Percentiles rank a stretch among this genome's conserved stretches.
phyloP scores from a whole-genome alignment of 2,113 vertebrate genomes.

The Cygnus buccinator region DNA sequence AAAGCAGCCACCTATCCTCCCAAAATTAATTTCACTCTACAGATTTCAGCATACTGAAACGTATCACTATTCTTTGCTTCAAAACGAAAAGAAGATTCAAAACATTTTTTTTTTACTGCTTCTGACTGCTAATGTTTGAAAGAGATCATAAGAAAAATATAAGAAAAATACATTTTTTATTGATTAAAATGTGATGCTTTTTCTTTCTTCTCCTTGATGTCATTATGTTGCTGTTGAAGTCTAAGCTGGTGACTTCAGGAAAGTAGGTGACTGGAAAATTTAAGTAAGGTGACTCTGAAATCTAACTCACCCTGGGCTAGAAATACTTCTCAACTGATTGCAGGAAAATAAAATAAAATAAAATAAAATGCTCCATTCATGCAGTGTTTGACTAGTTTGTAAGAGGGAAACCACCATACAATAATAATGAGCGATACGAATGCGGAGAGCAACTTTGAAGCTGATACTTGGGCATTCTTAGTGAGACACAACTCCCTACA shows the following conservation, averaged over 20 bases:
- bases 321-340: neutral
- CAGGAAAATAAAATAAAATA: neutral
- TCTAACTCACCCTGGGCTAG: neutral
- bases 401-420: neutral
- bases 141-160: neutral
- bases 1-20: neutral
- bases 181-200: neutral
- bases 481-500: neutral
- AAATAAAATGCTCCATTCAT: neutral
- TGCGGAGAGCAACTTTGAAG: neutral
- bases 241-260: neutral
- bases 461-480: neutral
- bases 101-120: neutral
- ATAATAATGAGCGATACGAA: neutral
- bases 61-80: neutral
- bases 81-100: neutral
- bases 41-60: neutral
- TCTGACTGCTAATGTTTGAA: neutral
- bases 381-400: neutral
- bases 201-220: neutral
- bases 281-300: neutral
- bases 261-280: neutral
- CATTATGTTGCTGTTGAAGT: neutral
- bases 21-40: neutral
- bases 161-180: neutral